These are phyloP conservation scores for Piscicola geometra DNA, from an alignment of 2,888 invertebrate species.

Conservation along the genomic window DNA sequence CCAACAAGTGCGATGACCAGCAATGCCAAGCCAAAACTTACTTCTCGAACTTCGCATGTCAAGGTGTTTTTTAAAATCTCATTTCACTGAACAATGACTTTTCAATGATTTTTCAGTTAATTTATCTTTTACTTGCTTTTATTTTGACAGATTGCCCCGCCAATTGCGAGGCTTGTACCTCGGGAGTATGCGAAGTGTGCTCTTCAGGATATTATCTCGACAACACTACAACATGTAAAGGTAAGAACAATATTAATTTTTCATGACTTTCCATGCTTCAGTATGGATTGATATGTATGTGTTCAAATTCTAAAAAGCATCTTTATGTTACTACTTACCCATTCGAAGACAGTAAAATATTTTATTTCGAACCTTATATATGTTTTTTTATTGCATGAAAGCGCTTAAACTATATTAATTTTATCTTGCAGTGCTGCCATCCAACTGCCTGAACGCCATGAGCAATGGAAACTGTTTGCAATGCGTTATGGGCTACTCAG, in stretches of 20 bases:
- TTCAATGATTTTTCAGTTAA: not conserved
- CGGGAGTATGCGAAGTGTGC: slow-evolving; percentile 24
- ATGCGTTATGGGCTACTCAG: slow-evolving; percentile 11
- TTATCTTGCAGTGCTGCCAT: not conserved
- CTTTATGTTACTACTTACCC: too few species aligned
- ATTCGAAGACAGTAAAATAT: too few species aligned
- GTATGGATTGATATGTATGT: too few species aligned
- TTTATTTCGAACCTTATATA: too few species aligned
- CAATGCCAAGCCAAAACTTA: slow-evolving; percentile 15
- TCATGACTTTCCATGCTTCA: too few species aligned
- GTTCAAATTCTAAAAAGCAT: too few species aligned
- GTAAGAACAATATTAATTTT: not conserved
- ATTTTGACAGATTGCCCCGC: slow-evolving; percentile 1
- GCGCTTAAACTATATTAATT: too few species aligned
- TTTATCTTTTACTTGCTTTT: too few species aligned
- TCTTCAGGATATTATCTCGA: not conserved
- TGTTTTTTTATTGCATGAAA: too few species aligned
- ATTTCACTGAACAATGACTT: not conserved
- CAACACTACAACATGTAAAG: not conserved
- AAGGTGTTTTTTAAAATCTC: not conserved
- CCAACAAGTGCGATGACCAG: slow-evolving; percentile 35
- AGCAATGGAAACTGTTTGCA: slow-evolving; percentile 11
- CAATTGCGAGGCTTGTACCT: slow-evolving; percentile 13
- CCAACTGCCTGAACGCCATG: slow-evolving; percentile 5
- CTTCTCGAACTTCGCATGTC: not conserved